A percentile compares a stretch with the other conserved stretches of the same genome.
These are phyloP conservation scores for Aegotheles bennettii DNA, from an alignment of 2,113 vertebrate genomes.

Conservation along the genomic window DNA sequence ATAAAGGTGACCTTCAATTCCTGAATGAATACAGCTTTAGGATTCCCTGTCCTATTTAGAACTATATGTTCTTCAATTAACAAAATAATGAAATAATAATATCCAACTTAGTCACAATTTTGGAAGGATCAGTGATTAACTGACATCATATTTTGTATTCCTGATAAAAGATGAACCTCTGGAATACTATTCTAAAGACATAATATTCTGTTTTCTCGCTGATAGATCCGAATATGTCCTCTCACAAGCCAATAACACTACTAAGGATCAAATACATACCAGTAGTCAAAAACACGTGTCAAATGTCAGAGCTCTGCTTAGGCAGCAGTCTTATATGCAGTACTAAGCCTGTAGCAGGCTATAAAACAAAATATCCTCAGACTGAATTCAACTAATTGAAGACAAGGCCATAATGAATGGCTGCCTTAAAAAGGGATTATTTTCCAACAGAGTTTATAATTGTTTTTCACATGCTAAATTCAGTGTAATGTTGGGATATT, in stretches of 20 bases:
- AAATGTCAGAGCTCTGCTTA: constrained; percentile 1
- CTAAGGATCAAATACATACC: not conserved
- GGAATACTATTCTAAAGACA: not conserved
- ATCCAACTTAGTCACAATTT: not conserved
- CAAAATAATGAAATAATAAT: not conserved
- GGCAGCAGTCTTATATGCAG: not conserved
- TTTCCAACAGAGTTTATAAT: not conserved
- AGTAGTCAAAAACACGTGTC: not conserved
- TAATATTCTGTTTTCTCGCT: not conserved
- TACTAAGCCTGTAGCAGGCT: not conserved
- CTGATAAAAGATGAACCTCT: not conserved
- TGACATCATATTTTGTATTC: not conserved
- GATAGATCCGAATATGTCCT: not conserved
- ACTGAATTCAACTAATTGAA: not conserved
- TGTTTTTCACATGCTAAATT: not conserved
- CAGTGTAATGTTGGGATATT: not conserved
- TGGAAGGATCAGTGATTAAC: not conserved
- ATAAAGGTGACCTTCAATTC: constrained; percentile 46
- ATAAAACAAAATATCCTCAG: not conserved
- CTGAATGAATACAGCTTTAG: not conserved
- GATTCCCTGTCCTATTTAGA: not conserved
- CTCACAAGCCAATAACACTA: not conserved
- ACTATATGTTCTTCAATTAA: not conserved
- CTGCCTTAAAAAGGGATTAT: not conserved
- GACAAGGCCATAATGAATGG: not conserved